Conservation (phyloP, 1,140 invertebrate species). For the Lepidurus couesii region DNA sequence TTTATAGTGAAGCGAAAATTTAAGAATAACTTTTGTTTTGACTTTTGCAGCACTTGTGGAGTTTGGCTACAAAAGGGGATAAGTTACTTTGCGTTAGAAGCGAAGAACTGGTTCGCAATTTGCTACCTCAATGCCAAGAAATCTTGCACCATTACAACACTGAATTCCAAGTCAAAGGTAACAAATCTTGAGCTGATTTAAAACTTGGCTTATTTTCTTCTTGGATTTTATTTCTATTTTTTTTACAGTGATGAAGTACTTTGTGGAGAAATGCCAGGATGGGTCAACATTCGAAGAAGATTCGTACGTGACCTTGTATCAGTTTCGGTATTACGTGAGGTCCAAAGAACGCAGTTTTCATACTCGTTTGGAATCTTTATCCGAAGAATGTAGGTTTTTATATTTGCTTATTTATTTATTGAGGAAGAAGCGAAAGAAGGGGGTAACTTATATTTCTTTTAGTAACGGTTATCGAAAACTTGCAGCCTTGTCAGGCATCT, state of each 20-base stretch:
- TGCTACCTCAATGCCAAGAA: constrained; percentile 38
- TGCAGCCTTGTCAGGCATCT: constrained; percentile 40
- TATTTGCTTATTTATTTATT: constrained; percentile 26
- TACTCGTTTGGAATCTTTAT: constrained; percentile 41
- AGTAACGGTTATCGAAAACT: constrained; percentile 43
- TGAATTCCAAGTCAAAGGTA: constrained; percentile 41
- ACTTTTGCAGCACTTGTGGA: constrained; percentile 29
- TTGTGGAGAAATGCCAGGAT: constrained; percentile 45
- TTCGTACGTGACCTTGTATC: constrained; percentile 45
- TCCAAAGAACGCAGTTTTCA: constrained; percentile 41
- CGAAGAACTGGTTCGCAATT: constrained; percentile 5
- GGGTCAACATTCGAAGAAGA: constrained; percentile 44
- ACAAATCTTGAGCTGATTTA: constrained; percentile 36
- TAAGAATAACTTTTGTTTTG: constrained; percentile 24
- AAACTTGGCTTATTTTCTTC: constrained; percentile 32
- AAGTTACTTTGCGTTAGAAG: constrained; percentile 17
- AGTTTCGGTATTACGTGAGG: constrained; percentile 46
- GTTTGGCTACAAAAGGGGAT: constrained; percentile 23
- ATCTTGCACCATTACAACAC: constrained; percentile 41
- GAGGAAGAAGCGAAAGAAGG: too few species aligned
- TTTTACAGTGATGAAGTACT: constrained; percentile 45
- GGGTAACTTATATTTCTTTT: constrained; percentile 32
- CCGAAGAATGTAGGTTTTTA: constrained; percentile 44
- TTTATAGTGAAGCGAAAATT: not conserved
- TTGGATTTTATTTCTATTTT: not conserved